These are phyloP conservation scores for Peromyscus eremicus DNA, from an alignment of 2,797 vertebrate genomes.

Conservation along the genomic window DNA sequence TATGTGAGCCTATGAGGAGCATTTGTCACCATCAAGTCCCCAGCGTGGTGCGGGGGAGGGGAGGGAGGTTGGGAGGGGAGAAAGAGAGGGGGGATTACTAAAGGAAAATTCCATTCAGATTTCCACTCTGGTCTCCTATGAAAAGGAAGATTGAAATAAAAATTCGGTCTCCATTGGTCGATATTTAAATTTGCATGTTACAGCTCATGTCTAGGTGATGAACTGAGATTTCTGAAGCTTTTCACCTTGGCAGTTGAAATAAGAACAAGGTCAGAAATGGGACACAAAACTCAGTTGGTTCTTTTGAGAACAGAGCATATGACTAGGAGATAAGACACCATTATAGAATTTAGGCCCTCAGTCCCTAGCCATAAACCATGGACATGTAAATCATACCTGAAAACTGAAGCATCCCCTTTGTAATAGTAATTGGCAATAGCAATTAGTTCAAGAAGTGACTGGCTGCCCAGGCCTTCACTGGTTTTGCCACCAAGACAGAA, in stretches of 20 bases:
- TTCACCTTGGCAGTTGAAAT: not conserved
- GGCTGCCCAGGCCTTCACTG: not conserved
- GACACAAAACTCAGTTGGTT: not conserved
- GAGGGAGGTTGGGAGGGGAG: not conserved
- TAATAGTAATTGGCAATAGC: not conserved
- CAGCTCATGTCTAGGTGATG: too few species aligned
- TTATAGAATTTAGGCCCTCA: not conserved
- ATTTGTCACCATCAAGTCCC: not conserved
- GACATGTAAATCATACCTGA: not conserved
- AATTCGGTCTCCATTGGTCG: too few species aligned
- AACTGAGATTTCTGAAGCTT: not conserved
- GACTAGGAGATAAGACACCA: too few species aligned
- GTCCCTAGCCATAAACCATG: too few species aligned
- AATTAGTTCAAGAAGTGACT: not conserved
- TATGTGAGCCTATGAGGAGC: not conserved
- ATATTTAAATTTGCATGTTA: not conserved
- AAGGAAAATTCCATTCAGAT: not conserved
- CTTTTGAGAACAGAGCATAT: not conserved
- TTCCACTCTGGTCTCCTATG: not conserved
- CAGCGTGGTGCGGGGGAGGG: too few species aligned
- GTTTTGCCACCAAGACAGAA: not conserved
- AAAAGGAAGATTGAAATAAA: not conserved
- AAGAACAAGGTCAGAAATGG: not conserved
- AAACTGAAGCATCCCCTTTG: not conserved
- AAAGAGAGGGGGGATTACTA: too few species aligned